Base-by-base conservation (phyloP, 2,797 vertebrate species). In the Pangasius sanitwongsei region DNA sequence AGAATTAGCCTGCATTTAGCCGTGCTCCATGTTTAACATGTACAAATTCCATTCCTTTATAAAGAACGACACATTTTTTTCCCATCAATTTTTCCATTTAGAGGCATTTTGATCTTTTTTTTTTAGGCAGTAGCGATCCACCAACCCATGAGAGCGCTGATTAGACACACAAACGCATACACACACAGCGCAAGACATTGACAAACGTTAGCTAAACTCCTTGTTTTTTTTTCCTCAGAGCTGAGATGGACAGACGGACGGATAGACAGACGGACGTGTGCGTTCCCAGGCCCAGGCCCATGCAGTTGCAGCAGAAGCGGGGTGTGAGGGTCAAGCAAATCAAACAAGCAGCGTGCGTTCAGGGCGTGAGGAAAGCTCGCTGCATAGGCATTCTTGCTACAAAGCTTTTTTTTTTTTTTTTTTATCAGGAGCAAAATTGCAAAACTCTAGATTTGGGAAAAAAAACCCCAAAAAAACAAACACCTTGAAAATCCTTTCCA, bases 301-400 rank as follows among this genome's bases (percentile, higher is more conserved):
- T 87, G 84, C 80, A 75, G 83, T 69, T 69, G 77, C 34, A 25
- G 86, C 61, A 59, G 65, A 41, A 57, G 28, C 18, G 31, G 1
- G 6, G 12, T 41, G 31, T 86, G 82, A 59, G 34, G 85, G 89
- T 93, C 78, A 25, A 31, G 61, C 84, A 23, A n/a, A 20, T 94
- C 78, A n/a, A 34, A 65, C 84, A 25, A 34, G 25, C 86, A 92
- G 93, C 82, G 75, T 6, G 89, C 91, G 85, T 86, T 91, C 89
- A 57, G 85, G 90, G 91, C 89, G 89, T 89, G 83, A 90, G 91
- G 91, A 92, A 92, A 92, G 92, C 92, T 92, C 91, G 93, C 95
- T 97, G 96, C 96, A 96, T 96, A 96, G 96, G 96, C 95, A 92
- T 94, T 91, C 94, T 93, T 95, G 94, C 94, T 95, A 95, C 94